Base-by-base conservation (phyloP, 2,888 invertebrate genomes). In the Xestia sexstrigata region DNA sequence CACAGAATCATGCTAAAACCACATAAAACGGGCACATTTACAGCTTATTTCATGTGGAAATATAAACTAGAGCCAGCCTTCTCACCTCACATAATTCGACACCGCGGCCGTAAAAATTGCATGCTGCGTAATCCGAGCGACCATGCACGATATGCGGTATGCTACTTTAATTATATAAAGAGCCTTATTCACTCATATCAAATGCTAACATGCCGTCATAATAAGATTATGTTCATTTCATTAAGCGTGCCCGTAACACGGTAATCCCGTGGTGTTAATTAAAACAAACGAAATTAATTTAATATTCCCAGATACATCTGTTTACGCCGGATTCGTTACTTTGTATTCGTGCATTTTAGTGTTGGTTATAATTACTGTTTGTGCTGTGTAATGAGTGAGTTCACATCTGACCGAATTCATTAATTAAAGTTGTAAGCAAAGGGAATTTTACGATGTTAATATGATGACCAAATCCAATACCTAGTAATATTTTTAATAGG, bases 161-260 rank as follows among this genome's bases (percentile, higher is more conserved):
- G 70, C 63, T 76, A 74, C 75, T 83, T 83, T 79, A 83, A 83
- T 79, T 83, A 81, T 30, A 70, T 76, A 66, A 74, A 88, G 58
- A 81, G 69, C 75, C 73, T 77, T 75, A 76, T 82, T 84, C 81
- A 73, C 74, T 70, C 71, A 66, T 39, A 78, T 81, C 83, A 63
- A 87, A 76, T 75, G 62, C 76, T 78, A 74, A 76, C 74, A 74
- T 52, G 65, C 69, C 63, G 70, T 68, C 74, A 76, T 79, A 84
- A 87, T 75, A 81, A 85, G 83, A 87, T 87, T 87, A 87, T 72
- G 52, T 82, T 81, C 78, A 85, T 87, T 89, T 81, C 83, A 88
- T 88, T 87, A 87, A 78, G 69, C 85, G 63, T 52, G 63, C 70
- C 78, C 68, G 66, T 76, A 85, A 84, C 49, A 30, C 75, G 30